These are phyloP conservation scores for Anguilla japonica DNA, from an alignment of 2,113 vertebrate genomes.

Conservation along the genomic window DNA sequence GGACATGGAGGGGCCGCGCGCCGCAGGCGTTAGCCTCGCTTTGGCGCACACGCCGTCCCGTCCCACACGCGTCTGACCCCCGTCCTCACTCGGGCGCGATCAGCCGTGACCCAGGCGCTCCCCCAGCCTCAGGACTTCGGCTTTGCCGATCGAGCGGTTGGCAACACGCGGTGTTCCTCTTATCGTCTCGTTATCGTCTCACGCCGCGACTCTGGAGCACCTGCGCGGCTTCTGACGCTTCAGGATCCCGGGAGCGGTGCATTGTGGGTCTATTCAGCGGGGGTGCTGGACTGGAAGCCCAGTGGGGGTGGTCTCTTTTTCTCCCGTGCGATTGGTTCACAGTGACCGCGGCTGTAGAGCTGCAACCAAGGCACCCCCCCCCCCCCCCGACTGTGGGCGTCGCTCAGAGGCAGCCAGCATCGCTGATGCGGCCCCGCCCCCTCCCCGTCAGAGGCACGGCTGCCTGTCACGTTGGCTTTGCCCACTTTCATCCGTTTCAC, in stretches of 20 bases:
- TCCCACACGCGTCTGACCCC: not conserved
- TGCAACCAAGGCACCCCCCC: not conserved
- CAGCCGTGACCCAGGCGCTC: not conserved
- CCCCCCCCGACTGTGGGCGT: not conserved
- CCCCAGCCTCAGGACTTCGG: not conserved
- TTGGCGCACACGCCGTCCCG: not conserved
- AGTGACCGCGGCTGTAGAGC: not conserved
- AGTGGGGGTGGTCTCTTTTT: not conserved
- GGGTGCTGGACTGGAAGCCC: not conserved
- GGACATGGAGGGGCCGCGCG: not conserved
- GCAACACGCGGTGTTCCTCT: not conserved
- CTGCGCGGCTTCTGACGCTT: not conserved
- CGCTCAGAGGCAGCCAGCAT: not conserved
- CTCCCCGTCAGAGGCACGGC: not conserved
- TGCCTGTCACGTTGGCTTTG: not conserved
- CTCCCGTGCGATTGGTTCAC: not conserved
- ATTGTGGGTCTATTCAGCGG: not conserved
- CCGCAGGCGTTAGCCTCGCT: not conserved
- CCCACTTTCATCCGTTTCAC: constrained; percentile 20
- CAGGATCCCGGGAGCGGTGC: not conserved
- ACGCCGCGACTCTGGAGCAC: not conserved
- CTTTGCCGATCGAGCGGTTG: not conserved
- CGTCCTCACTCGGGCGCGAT: not conserved
- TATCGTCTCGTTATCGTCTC: not conserved
- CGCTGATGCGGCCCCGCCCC: not conserved